A percentile compares a stretch with the other conserved stretches of the same genome.
Evolutionary conservation across 2,113 vertebrate genomes (phyloP).

Genomic region (Callospermophilus lateralis): DNA sequence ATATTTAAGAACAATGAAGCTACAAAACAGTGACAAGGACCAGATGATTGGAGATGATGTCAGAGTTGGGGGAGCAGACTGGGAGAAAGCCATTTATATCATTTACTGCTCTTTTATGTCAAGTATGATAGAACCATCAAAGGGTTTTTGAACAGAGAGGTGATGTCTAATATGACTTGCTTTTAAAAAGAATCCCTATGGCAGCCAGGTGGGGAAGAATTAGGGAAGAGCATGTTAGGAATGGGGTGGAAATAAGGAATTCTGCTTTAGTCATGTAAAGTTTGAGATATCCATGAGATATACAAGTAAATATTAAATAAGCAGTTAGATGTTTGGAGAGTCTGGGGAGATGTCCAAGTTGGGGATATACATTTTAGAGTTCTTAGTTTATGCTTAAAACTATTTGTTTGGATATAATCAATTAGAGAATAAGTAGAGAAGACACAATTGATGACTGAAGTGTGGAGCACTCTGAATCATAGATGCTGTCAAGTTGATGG

Average conservation of each 20-base stretch:
- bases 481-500: too few relatives aligned
- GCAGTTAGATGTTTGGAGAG: not conserved
- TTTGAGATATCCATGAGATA: not conserved
- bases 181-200: not conserved
- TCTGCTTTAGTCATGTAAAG: not conserved
- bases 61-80: not conserved
- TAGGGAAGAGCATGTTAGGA: not conserved
- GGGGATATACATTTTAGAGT: not conserved
- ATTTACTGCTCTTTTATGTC: not conserved
- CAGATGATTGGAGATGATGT: not conserved
- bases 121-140: not conserved
- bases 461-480: too few relatives aligned
- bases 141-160: not conserved
- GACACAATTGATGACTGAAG: too few relatives aligned
- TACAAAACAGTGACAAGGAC: not conserved
- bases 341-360: not conserved
- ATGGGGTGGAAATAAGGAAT: not conserved
- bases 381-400: too few relatives aligned
- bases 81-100: not conserved
- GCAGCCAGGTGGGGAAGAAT: not conserved
- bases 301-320: not conserved
- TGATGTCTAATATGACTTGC: not conserved
- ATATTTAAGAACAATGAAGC: too few relatives aligned
- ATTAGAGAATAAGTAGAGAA: too few relatives aligned
- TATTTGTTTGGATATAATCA: too few relatives aligned